Conservation (phyloP, 1,140 invertebrate species). For the Tetragnatha versicolor region DNA sequence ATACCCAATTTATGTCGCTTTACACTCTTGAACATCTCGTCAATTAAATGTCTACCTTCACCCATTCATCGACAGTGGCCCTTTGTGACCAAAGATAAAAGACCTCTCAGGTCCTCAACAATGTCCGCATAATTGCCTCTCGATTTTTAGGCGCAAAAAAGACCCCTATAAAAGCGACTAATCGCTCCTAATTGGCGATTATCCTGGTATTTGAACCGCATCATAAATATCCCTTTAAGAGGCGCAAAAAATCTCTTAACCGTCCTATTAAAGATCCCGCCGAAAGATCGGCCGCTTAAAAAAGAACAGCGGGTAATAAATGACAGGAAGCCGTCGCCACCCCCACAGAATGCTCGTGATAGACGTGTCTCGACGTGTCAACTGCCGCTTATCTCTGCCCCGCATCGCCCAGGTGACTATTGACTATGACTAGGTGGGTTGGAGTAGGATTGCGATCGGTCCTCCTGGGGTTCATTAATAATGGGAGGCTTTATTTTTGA, state of each 20-base stretch:
- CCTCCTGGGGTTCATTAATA: not conserved
- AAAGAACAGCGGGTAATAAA: constrained; percentile 45
- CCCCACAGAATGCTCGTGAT: no score
- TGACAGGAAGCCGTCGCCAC: constrained; percentile 48
- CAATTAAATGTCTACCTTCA: no score
- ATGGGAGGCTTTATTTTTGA: not conserved
- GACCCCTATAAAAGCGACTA: constrained; percentile 27
- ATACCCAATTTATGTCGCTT: no score
- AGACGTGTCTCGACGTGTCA: no score
- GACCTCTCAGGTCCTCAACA: no score
- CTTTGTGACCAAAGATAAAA: no score
- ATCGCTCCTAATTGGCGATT: constrained; percentile 46
- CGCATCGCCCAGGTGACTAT: constrained; percentile 16
- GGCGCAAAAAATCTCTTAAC: constrained; percentile 35
- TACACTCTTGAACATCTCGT: no score
- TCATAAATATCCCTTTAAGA: constrained; percentile 52
- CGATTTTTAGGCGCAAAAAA: constrained; percentile 21
- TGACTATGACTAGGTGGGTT: not conserved
- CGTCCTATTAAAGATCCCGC: constrained; percentile 51
- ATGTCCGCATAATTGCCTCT: constrained; percentile 23
- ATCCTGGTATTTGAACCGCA: constrained; percentile 36
- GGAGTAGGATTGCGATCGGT: not conserved
- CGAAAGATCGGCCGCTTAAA: constrained; percentile 35
- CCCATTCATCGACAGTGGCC: no score
- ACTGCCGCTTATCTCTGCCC: no score